phyloP scores from a whole-genome alignment of 2,888 invertebrate genomes.

The Apamea monoglypha region DNA sequence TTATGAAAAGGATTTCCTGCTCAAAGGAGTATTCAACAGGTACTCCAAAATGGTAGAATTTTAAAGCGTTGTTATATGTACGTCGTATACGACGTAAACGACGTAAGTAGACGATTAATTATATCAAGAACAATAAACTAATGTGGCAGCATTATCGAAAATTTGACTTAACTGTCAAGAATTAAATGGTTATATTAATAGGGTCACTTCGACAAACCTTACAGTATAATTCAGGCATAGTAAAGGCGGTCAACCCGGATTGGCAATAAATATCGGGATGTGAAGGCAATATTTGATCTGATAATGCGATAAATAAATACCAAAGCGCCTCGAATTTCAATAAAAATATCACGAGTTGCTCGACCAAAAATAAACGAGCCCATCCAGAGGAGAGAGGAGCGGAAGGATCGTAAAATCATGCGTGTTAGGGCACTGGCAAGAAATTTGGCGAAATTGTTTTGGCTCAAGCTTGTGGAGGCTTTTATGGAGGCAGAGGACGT shows the following conservation, averaged over 20 bases:
- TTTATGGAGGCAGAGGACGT: slow-evolving; percentile 86
- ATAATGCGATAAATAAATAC: slow-evolving; percentile 81
- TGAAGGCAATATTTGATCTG: slow-evolving; percentile 79
- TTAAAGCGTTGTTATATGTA: not conserved
- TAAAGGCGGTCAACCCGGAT: slow-evolving; percentile 64
- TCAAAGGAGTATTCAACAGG: slow-evolving; percentile 33
- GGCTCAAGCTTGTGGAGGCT: slow-evolving; percentile 86
- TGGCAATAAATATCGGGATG: slow-evolving; percentile 72
- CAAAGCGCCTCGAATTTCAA: slow-evolving; percentile 79
- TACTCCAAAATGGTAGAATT: slow-evolving; percentile 3
- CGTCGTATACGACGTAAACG: not conserved
- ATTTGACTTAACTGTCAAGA: slow-evolving; percentile 54
- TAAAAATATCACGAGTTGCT: slow-evolving; percentile 79
- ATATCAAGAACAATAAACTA: slow-evolving; percentile 16
- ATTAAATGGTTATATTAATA: slow-evolving; percentile 58
- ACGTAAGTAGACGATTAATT: too few species aligned
- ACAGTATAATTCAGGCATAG: slow-evolving; percentile 62
- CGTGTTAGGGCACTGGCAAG: slow-evolving; percentile 87
- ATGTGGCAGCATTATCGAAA: slow-evolving; percentile 46
- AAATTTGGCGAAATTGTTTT: slow-evolving; percentile 90
- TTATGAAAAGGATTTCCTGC: slow-evolving; percentile 10
- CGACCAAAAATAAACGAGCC: slow-evolving; percentile 80
- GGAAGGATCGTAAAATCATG: slow-evolving; percentile 87
- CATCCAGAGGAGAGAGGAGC: slow-evolving; percentile 72
- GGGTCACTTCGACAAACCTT: slow-evolving; percentile 47